Conservation (phyloP, 2,113 vertebrate species). For the Holacanthus passer region DNA sequence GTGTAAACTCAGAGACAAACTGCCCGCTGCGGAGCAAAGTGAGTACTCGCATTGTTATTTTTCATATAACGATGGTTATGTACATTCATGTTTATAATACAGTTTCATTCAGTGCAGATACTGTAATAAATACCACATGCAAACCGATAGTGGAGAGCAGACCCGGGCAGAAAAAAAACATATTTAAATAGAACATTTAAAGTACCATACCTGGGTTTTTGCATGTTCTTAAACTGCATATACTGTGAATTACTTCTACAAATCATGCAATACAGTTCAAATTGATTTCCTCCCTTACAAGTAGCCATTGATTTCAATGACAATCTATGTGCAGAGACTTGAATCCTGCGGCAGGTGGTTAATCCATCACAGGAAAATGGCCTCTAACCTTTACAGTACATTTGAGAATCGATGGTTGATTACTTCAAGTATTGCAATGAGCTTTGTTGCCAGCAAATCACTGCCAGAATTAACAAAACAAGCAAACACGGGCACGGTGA, state of each 20-base stretch:
- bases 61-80: slow-evolving; percentile 76
- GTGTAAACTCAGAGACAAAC: slow-evolving; percentile 60
- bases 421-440: background rate
- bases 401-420: background rate
- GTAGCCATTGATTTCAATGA: background rate
- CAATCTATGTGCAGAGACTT: background rate
- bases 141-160: slow-evolving; percentile 72
- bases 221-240: slow-evolving; percentile 36
- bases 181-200: slow-evolving; percentile 26
- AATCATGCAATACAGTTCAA: background rate
- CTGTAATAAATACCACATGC: slow-evolving; percentile 84
- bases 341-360: background rate
- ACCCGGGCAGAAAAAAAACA: slow-evolving; percentile 41
- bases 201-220: slow-evolving; percentile 29
- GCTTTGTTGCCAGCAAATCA: background rate
- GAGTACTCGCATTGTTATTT: slow-evolving; percentile 54
- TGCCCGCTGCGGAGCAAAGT: slow-evolving; percentile 64
- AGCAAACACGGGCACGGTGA: background rate
- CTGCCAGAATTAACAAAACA: background rate
- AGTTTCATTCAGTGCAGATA: slow-evolving; percentile 84
- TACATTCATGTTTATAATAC: slow-evolving; percentile 86
- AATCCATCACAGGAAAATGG: background rate
- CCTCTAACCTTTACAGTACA: background rate
- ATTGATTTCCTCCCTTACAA: background rate
- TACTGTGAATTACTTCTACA: slow-evolving; percentile 3